phyloP scores from a whole-genome alignment of 23 tunicate genomes.

The Halocynthia roretzi region DNA sequence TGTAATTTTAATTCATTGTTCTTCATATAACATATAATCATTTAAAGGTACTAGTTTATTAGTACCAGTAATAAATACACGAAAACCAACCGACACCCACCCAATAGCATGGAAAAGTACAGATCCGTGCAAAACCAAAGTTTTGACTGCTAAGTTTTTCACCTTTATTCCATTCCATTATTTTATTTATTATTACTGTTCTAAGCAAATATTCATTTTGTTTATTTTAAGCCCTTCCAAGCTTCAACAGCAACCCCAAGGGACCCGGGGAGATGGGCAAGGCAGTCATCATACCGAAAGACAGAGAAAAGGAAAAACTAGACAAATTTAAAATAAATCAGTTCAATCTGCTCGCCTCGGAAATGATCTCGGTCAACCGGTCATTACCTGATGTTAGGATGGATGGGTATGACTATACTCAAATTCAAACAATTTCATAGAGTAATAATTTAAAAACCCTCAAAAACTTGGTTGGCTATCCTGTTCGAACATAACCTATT shows the following conservation, averaged over 20 bases:
- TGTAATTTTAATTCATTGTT: no score
- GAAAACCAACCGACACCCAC: no score
- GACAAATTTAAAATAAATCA: constrained; percentile 95
- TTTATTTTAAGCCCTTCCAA: constrained; percentile 35
- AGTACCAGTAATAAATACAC: no score
- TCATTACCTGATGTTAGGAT: constrained; percentile 85
- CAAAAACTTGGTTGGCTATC: not conserved
- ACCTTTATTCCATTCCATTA: no score
- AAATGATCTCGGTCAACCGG: constrained; percentile 95
- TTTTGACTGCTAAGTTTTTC: no score
- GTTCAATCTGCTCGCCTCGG: constrained; percentile 90
- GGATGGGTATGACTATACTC: constrained; percentile 31
- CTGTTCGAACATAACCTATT: not conserved
- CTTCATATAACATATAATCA: no score
- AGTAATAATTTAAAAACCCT: not conserved
- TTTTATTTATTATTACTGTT: no score
- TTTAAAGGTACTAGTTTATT: no score
- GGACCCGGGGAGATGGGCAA: constrained; percentile 99
- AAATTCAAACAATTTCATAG: not conserved
- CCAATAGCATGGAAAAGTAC: no score
- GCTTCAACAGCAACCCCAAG: constrained; percentile 38
- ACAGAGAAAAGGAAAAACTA: constrained; percentile 70
- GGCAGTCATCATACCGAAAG: constrained; percentile 83
- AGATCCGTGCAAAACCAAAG: no score
- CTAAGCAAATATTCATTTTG: not conserved